Conservation (phyloP, 2,113 vertebrate genomes). For the Cervus canadensis region DNA sequence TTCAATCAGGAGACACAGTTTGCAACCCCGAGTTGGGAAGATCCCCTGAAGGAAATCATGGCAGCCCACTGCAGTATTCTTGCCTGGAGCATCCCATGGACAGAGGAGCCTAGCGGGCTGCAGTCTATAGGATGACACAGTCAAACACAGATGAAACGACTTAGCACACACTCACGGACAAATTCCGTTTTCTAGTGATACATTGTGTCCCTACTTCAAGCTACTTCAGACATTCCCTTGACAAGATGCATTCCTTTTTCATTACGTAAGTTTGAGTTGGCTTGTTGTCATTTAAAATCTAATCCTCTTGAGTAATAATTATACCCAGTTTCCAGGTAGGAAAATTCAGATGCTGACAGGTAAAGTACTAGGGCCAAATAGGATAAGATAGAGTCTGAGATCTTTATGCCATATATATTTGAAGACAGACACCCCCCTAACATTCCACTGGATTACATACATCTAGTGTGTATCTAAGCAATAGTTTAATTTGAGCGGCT, state of each 20-base stretch:
- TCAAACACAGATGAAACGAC: background rate
- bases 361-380: background rate
- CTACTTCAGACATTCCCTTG: background rate
- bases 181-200: background rate
- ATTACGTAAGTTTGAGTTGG: background rate
- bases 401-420: background rate
- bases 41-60: background rate
- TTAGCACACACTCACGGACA: background rate
- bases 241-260: background rate
- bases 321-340: background rate
- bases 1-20: background rate
- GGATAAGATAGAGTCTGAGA: background rate
- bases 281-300: background rate
- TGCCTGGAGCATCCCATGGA: background rate
- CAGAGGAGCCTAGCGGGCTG: background rate
- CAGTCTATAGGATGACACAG: background rate
- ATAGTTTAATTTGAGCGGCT: background rate
- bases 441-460: background rate
- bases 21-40: background rate
- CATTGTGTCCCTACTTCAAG: background rate
- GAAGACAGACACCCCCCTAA: background rate
- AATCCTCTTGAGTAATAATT: background rate
- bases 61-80: background rate
- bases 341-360: background rate
- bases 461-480: background rate